These are phyloP conservation scores for Colletes collaris DNA, from an alignment of 2,888 invertebrate genomes.

Conservation along the genomic window DNA sequence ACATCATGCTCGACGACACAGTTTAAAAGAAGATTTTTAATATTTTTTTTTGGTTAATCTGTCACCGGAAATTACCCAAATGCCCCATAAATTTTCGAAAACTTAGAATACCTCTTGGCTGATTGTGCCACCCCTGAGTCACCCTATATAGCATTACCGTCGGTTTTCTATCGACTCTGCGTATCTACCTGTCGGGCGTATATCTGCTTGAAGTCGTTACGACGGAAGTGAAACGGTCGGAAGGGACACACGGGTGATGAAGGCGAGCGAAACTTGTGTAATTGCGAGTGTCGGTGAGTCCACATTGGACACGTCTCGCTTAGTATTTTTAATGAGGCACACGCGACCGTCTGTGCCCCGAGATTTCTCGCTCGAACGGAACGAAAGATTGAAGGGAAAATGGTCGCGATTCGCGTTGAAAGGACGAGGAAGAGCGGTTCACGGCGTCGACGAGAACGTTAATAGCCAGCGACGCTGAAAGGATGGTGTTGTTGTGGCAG, in stretches of 20 bases:
- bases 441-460: conserved; percentile 3
- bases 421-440: neutral
- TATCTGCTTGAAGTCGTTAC: conserved; percentile 53
- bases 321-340: conserved; percentile 48
- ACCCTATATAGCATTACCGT: neutral
- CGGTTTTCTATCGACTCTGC: conserved; percentile 43
- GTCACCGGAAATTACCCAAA: too few species aligned
- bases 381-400: neutral
- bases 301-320: conserved; percentile 22
- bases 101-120: too few species aligned
- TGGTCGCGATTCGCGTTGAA: conserved; percentile 8
- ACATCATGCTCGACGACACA: too few species aligned
- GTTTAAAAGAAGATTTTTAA: too few species aligned
- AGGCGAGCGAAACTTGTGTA: conserved; percentile 8
- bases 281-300: conserved; percentile 30
- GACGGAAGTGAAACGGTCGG: conserved; percentile 22
- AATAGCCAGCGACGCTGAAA: neutral
- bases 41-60: too few species aligned
- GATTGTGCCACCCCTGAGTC: too few species aligned
- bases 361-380: conserved; percentile 14
- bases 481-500: neutral
- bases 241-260: too few species aligned
- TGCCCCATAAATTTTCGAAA: too few species aligned
- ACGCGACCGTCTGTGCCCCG: neutral
- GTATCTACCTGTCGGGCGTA: conserved; percentile 43